These are phyloP conservation scores for Ia io DNA, from an alignment of 2,113 vertebrate species.

Conservation along the genomic window DNA sequence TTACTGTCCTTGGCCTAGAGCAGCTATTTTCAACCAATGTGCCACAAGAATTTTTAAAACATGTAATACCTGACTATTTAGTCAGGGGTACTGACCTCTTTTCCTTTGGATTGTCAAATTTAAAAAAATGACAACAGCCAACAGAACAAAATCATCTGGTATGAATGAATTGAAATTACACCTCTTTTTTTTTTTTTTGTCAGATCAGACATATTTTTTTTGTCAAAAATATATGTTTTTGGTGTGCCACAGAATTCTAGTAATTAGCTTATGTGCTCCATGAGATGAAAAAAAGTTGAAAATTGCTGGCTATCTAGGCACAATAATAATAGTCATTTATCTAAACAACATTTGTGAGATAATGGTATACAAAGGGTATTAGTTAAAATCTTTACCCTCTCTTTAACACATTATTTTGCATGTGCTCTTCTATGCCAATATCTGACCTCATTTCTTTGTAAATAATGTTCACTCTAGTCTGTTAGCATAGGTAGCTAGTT, in stretches of 20 bases:
- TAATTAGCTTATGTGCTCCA: background rate
- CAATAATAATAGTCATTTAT: background rate
- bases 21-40: background rate
- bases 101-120: background rate
- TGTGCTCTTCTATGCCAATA: background rate
- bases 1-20: background rate
- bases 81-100: background rate
- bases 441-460: background rate
- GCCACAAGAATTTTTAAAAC: background rate
- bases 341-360: background rate
- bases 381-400: background rate
- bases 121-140: background rate
- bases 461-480: background rate
- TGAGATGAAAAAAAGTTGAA: background rate
- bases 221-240: background rate
- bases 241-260: background rate
- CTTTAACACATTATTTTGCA: background rate
- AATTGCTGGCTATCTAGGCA: background rate
- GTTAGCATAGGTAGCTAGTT: background rate
- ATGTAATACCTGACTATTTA: background rate
- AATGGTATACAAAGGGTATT: background rate
- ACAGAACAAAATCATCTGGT: background rate
- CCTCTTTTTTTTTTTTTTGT: background rate
- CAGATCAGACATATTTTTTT: no score
- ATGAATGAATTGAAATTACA: background rate